Conservation (phyloP, 1,140 invertebrate species). For the Drosophila ercepeae region DNA sequence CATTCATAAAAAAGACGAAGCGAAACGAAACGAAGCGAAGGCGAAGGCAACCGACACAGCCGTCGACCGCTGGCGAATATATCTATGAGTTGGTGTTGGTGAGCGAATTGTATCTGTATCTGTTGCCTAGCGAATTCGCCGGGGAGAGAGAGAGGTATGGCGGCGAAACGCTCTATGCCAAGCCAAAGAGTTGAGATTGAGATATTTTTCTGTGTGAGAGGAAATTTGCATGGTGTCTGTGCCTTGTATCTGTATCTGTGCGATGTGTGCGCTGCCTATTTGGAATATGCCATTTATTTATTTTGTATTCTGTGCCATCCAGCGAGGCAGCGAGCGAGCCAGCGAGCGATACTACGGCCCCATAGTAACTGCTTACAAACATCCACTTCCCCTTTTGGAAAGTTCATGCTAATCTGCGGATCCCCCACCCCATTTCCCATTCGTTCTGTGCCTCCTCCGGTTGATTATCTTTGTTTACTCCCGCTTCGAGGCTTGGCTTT, state of each 20-base stretch:
- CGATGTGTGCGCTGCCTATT: conserved; percentile 11
- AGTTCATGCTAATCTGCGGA: conserved; percentile 62
- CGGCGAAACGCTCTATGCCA: neutral
- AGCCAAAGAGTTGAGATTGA: conserved; percentile 49
- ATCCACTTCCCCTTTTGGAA: conserved; percentile 55
- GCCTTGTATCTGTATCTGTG: conserved; percentile 23
- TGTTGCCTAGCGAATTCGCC: conserved; percentile 42
- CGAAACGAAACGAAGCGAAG: conserved; percentile 58
- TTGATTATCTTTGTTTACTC: conserved; percentile 48
- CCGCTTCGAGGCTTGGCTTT: conserved; percentile 1
- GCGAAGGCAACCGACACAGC: conserved; percentile 30
- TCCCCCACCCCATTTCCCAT: conserved; percentile 37
- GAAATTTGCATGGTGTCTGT: conserved; percentile 37
- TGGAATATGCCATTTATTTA: conserved; percentile 50
- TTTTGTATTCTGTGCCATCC: conserved; percentile 31
- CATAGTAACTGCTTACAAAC: conserved; percentile 37
- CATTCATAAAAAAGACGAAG: conserved; percentile 78
- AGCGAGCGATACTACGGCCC: conserved; percentile 35
- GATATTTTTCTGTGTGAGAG: conserved; percentile 19
- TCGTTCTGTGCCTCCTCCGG: conserved; percentile 1
- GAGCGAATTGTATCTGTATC: conserved; percentile 30
- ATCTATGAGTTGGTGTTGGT: conserved; percentile 11
- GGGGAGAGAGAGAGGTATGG: neutral
- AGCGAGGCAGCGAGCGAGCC: neutral
- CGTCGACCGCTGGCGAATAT: conserved; percentile 17